These are phyloP conservation scores for Lepidocyrtoides sp. DNA, from an alignment of 2,888 invertebrate species.

Conservation along the genomic window DNA sequence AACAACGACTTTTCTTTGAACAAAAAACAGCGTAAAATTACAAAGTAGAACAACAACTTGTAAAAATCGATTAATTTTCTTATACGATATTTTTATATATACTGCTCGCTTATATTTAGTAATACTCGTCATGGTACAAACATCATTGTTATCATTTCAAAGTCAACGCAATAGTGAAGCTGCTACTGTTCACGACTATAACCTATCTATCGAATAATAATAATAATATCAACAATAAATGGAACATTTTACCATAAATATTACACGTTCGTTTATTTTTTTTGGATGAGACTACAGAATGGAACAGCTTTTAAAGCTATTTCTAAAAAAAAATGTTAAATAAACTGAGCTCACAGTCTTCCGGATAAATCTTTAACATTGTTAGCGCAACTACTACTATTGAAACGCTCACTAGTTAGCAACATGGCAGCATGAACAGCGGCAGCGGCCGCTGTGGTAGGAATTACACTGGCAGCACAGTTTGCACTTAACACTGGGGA, in stretches of 20 bases:
- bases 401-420: constrained; percentile 72
- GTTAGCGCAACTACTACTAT: constrained; percentile 28
- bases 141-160: constrained; percentile 9
- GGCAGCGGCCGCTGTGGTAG: constrained; percentile 65
- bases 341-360: constrained; percentile 74
- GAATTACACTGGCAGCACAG: constrained; percentile 70
- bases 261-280: background rate
- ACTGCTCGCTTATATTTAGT: constrained; percentile 22
- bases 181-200: constrained; percentile 4
- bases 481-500: constrained; percentile 61
- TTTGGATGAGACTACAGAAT: background rate
- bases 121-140: constrained; percentile 75
- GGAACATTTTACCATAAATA: background rate
- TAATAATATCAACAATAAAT: constrained; percentile 43
- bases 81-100: background rate
- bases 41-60: constrained; percentile 33
- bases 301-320: background rate
- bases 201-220: background rate
- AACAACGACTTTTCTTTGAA: constrained; percentile 47
- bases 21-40: constrained; percentile 35
- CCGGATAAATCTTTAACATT: constrained; percentile 82
- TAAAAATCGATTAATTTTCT: constrained; percentile 37
- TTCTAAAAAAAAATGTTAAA: background rate
- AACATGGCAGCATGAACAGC: constrained; percentile 81
- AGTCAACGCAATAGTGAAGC: background rate